phyloP scores from a whole-genome alignment of 2,888 invertebrate genomes.

The Megalurothrips usitatus region DNA sequence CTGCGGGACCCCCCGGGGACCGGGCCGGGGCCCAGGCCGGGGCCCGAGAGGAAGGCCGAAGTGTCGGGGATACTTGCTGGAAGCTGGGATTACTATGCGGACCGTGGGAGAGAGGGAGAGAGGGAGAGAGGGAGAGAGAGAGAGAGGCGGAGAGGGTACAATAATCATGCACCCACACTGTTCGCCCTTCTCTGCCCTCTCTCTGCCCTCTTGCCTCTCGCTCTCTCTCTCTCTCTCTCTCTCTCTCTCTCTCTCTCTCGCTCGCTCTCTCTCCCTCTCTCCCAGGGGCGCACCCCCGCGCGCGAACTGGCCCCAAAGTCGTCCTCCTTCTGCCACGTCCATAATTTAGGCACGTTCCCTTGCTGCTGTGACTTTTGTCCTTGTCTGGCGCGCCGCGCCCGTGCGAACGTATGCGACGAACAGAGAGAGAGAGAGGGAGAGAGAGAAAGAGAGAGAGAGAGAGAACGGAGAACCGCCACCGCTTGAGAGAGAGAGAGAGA shows the following conservation, averaged over 20 bases:
- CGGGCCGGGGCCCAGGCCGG: background rate
- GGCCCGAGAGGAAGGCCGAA: background rate
- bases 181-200: constrained; percentile 31
- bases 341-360: constrained; percentile 32
- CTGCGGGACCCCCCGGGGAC: no score
- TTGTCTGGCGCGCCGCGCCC: no score
- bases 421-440: constrained; percentile 23
- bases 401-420: background rate
- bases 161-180: no score
- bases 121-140: background rate
- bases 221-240: constrained; percentile 28
- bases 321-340: constrained; percentile 32
- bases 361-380: constrained; percentile 3
- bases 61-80: background rate
- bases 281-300: constrained; percentile 30
- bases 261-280: constrained; percentile 28
- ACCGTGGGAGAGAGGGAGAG: background rate
- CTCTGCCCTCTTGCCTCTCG: constrained; percentile 33
- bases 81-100: background rate
- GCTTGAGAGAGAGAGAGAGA: constrained; percentile 26
- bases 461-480: constrained; percentile 2
- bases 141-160: background rate
- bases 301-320: constrained; percentile 30
- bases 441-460: constrained; percentile 15
- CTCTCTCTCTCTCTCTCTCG: constrained; percentile 30